These are phyloP conservation scores for Tamias sibiricus DNA, from an alignment of 2,113 vertebrate genomes.

Conservation along the genomic window DNA sequence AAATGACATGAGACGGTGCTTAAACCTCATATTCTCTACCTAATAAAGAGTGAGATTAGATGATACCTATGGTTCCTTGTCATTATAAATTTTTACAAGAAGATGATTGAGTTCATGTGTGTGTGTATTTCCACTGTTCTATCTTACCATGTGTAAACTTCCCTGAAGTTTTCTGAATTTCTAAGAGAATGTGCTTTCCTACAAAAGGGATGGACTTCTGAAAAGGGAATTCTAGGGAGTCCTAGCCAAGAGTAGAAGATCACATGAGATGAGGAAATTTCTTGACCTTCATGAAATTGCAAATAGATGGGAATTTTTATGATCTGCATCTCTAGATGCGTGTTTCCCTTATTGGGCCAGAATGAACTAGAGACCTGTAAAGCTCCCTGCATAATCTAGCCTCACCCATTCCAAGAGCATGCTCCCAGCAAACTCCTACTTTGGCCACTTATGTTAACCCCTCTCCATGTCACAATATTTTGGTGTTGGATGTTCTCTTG, in stretches of 20 bases:
- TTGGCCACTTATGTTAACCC: background rate
- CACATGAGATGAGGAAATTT: background rate
- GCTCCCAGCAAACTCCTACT: fast-evolving
- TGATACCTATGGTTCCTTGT: background rate
- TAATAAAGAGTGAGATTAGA: background rate
- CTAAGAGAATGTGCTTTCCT: background rate
- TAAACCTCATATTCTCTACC: background rate
- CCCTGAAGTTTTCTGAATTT: background rate
- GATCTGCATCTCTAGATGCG: background rate
- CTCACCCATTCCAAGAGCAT: background rate
- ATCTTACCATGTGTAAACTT: background rate
- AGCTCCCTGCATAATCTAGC: background rate
- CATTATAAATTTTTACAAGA: background rate
- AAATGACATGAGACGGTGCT: background rate
- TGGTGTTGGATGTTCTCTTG: background rate
- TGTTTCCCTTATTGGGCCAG: background rate
- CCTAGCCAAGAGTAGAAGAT: background rate
- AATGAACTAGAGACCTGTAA: background rate
- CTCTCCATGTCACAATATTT: background rate
- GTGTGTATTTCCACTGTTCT: background rate
- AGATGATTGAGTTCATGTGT: background rate
- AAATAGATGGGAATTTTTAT: background rate
- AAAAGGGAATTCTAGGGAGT: background rate
- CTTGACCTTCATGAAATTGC: background rate
- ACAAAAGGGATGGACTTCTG: background rate